phyloP scores from a whole-genome alignment of 2,113 vertebrate genomes.

The Spizaetus ornatus region DNA sequence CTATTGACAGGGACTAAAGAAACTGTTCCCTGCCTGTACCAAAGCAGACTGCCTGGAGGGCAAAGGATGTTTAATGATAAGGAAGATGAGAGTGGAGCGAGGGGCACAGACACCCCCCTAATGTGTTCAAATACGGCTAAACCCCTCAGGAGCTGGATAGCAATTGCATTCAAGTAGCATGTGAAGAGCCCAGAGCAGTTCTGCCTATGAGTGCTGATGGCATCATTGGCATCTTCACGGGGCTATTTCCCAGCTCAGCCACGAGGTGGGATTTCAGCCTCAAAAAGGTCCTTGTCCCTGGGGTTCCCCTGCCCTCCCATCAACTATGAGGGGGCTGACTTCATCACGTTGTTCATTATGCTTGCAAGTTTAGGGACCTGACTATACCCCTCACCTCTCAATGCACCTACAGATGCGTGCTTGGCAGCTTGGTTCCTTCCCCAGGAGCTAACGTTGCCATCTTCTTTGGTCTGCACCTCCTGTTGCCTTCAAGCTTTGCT shows the following conservation, averaged over 20 bases:
- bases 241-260: background rate
- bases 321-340: background rate
- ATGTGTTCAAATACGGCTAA: background rate
- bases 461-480: background rate
- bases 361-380: background rate
- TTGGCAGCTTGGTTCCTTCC: background rate
- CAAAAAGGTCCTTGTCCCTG: background rate
- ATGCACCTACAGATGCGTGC: accelerated
- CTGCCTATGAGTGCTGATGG: background rate
- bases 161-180: background rate
- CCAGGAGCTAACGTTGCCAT: accelerated
- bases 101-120: background rate
- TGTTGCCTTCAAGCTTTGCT: background rate
- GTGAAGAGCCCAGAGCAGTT: background rate
- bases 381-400: background rate
- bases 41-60: background rate
- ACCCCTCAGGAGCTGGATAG: background rate
- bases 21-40: background rate
- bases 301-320: background rate
- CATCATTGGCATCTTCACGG: background rate
- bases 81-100: background rate
- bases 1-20: background rate
- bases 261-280: background rate
- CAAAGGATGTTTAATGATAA: background rate
- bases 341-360: accelerated